Base-by-base conservation (phyloP, 2,113 vertebrate genomes). In the Poecile atricapillus region DNA sequence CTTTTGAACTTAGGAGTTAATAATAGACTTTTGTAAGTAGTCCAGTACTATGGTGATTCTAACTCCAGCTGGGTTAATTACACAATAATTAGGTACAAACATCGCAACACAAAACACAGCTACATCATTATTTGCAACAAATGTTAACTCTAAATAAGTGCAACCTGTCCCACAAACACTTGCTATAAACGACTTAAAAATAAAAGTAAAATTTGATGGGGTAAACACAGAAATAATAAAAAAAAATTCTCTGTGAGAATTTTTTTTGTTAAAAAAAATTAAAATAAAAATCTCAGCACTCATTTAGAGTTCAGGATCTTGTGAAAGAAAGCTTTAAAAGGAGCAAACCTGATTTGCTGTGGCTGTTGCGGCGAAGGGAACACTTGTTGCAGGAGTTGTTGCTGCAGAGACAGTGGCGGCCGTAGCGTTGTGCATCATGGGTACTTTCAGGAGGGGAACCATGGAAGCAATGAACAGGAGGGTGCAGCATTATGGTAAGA, bases 271-370 rank as follows among this genome's bases (percentile, higher is more conserved):
- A 85, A 91, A 96, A 96, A 80, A 83, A 89, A 89, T 64, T n/a
- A 49, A 94, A 97, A 94, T 44, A 82, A 96, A 97, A 97, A 97
- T 98, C 97, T 98, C 97, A 98, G 98, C 95, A 98, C 99, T 99
- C 99, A 98, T 99, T 99, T 99, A 99, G 99, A 99, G 99, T 99
- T 99, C 95, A 98, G 99, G 99, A 98, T 98, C 98, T 98, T 97
- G 99, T 99, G 99, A 99, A 99, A 99, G 99, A 99, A 99, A 99
- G 99, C 99, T 99, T 99, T 99, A 99, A 99, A 99, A 99, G 99
- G 99, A 99, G 99, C 99, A 99, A 99, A 99, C 99, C 99, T 99
- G 99, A 99, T 99, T 99, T 99, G 99, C 99, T 99, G 99, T 98
- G 98, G 99, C 98, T 98, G 99, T 98, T 98, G 99, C 98, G 98